Evolutionary conservation across 2,888 invertebrate species (phyloP).

Genomic region (Unio pictorum): DNA sequence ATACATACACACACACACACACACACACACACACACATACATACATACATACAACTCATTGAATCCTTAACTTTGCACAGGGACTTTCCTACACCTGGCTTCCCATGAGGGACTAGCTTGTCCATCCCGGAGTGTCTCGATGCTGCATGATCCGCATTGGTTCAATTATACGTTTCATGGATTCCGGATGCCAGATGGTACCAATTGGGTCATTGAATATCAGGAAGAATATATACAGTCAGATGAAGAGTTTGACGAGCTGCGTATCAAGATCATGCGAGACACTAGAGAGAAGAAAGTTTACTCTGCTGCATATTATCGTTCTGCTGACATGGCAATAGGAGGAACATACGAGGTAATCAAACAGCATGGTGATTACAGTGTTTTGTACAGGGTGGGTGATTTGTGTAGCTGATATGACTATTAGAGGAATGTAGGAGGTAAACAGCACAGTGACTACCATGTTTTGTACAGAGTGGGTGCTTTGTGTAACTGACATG

Average conservation of each 20-base stretch:
- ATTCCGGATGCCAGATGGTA: constrained; percentile 18
- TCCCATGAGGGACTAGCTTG: constrained; percentile 16
- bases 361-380: too few relatives aligned
- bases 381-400: too few relatives aligned
- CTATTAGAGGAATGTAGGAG: too few relatives aligned
- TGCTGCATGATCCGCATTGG: constrained; percentile 12
- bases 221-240: constrained; percentile 7
- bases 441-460: too few relatives aligned
- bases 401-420: too few relatives aligned
- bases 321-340: constrained; percentile 18
- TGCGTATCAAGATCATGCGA: constrained; percentile 11
- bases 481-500: too few relatives aligned
- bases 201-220: constrained; percentile 17
- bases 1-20: too few relatives aligned
- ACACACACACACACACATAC: too few relatives aligned
- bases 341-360: background rate
- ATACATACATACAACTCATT: too few relatives aligned
- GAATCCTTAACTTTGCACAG: too few relatives aligned
- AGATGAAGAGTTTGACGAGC: constrained; percentile 9
- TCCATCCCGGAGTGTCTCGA: constrained; percentile 13
- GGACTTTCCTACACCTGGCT: constrained; percentile 15
- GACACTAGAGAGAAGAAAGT: constrained; percentile 12
- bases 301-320: constrained; percentile 14
- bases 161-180: constrained; percentile 9
- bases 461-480: too few relatives aligned